A percentile compares a stretch with the other conserved stretches of the same genome.
phyloP scores from a whole-genome alignment of 2,113 vertebrate genomes.

The Xerus inauris region DNA sequence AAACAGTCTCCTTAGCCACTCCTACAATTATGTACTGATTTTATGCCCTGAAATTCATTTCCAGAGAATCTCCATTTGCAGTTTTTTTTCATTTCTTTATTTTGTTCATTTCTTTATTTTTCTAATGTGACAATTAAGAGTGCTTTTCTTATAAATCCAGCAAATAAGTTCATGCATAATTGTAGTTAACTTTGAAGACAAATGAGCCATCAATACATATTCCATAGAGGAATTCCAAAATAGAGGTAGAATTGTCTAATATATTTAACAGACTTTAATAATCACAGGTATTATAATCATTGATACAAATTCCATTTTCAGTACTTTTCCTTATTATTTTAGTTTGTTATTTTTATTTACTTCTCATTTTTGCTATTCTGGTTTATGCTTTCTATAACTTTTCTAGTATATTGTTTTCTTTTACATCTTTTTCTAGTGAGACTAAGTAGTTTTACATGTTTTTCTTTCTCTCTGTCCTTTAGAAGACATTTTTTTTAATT shows the following conservation, averaged over 20 bases:
- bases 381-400: not conserved
- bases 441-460: not conserved
- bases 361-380: slow-evolving; percentile 20
- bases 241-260: not conserved
- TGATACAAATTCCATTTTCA: not conserved
- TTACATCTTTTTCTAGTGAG: not conserved
- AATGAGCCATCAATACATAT: not conserved
- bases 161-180: not conserved
- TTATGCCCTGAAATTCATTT: not conserved
- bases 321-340: slow-evolving; percentile 1
- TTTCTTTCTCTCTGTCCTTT: slow-evolving; percentile 18
- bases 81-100: slow-evolving; percentile 9
- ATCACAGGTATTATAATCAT: not conserved
- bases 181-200: slow-evolving; percentile 23
- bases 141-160: slow-evolving; percentile 2
- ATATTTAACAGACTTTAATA: not conserved
- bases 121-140: not conserved
- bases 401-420: not conserved
- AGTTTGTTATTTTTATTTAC: not conserved
- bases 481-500: not conserved
- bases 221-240: not conserved
- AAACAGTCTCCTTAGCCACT: not conserved
- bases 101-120: not conserved
- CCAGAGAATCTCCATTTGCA: not conserved
- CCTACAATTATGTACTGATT: not conserved